phyloP scores from a whole-genome alignment of 2,113 vertebrate genomes.

The Alligator sinensis region DNA sequence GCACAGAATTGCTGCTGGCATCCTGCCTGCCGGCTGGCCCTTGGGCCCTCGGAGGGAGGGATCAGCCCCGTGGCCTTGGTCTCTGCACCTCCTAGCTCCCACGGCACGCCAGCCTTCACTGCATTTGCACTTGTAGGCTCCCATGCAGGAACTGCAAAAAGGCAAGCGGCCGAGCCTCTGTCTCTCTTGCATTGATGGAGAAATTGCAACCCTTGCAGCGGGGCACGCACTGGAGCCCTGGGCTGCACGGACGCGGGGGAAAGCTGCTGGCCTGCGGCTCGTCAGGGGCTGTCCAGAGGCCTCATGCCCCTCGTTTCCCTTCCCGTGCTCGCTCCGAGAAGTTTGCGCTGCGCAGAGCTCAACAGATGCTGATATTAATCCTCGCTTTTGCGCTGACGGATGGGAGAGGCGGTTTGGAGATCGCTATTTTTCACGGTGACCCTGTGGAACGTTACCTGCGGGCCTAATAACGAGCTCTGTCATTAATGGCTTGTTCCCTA shows the following conservation, averaged over 20 bases:
- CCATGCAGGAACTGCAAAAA: too few species aligned
- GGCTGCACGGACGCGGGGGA: background rate
- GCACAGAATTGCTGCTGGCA: background rate
- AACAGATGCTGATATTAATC: background rate
- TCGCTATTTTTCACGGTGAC: background rate
- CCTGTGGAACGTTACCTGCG: background rate
- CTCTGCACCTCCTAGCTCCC: too few species aligned
- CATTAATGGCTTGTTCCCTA: background rate
- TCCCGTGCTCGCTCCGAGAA: background rate
- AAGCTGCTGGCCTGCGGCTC: background rate
- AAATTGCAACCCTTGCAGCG: background rate
- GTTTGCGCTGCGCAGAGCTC: background rate
- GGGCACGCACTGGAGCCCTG: background rate
- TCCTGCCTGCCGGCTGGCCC: background rate
- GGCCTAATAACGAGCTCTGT: slow-evolving; percentile 13
- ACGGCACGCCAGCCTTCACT: background rate
- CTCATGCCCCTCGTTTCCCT: background rate
- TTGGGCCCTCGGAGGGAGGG: background rate
- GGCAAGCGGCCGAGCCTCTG: background rate
- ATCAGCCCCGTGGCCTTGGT: background rate
- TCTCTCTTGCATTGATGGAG: background rate
- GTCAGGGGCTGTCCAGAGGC: background rate
- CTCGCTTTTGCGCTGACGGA: background rate
- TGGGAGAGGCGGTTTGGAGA: background rate
- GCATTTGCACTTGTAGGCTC: background rate